Percentiles rank a stretch among this genome's conserved stretches.
phyloP scores from a whole-genome alignment of 2,113 vertebrate genomes.

The Toxotes chatareus region DNA sequence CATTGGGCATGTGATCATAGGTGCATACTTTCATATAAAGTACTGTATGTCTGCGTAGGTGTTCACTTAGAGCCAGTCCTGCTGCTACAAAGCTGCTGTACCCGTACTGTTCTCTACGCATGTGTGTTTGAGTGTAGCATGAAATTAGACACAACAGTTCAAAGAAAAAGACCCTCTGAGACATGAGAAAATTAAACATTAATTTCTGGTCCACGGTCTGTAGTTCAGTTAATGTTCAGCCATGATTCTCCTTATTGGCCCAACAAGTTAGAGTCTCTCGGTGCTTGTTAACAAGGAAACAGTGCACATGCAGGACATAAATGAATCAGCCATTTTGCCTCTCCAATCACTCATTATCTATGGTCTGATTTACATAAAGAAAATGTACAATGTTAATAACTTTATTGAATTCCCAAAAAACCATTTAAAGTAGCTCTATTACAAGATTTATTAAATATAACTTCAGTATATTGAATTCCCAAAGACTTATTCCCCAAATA shows the following conservation, averaged over 20 bases:
- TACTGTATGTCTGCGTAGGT: not conserved
- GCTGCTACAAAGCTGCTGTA: not conserved
- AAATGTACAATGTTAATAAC: slow-evolving; percentile 5
- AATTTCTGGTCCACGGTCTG: slow-evolving; percentile 41
- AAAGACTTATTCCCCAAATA: slow-evolving; percentile 17
- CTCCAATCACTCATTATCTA: slow-evolving; percentile 8
- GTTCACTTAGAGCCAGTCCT: not conserved
- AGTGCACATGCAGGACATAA: slow-evolving; percentile 19
- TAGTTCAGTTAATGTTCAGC: slow-evolving; percentile 50
- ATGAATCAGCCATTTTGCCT: not conserved
- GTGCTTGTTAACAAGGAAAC: slow-evolving; percentile 44
- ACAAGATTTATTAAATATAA: slow-evolving; percentile 29
- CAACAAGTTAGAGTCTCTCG: slow-evolving; percentile 21
- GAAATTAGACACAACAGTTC: slow-evolving; percentile 50
- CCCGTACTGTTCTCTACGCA: not conserved
- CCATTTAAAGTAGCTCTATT: slow-evolving; percentile 4
- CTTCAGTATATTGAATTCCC: slow-evolving; percentile 19
- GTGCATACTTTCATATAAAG: not conserved
- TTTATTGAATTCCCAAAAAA: slow-evolving; percentile 14
- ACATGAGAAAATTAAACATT: slow-evolving; percentile 50
- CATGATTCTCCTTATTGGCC: slow-evolving; percentile 37
- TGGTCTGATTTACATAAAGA: slow-evolving; percentile 6
- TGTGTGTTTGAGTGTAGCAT: slow-evolving; percentile 3
- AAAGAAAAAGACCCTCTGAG: slow-evolving; percentile 41
- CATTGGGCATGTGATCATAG: not conserved